These are phyloP conservation scores for Gallinago stenura DNA, from an alignment of 2,797 vertebrate genomes.

Conservation along the genomic window DNA sequence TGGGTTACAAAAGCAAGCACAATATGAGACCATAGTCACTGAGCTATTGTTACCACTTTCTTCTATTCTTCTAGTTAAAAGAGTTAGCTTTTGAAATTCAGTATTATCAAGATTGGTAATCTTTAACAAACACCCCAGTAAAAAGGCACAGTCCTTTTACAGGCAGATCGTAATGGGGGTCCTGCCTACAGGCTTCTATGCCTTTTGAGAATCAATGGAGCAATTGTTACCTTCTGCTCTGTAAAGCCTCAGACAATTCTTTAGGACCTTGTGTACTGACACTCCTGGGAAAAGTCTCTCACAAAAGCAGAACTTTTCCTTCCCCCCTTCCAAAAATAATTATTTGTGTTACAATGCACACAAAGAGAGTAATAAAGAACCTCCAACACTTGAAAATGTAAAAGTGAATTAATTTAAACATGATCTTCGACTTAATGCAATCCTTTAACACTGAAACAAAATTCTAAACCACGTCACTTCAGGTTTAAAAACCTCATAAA, in stretches of 20 bases:
- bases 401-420: not conserved
- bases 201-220: slow-evolving; percentile 76
- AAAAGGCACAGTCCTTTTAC: slow-evolving; percentile 54
- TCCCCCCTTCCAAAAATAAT: slow-evolving; percentile 10
- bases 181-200: slow-evolving; percentile 59
- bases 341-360: slow-evolving; percentile 29
- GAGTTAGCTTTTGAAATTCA: slow-evolving; percentile 77
- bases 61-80: slow-evolving; percentile 65
- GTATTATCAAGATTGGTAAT: slow-evolving; percentile 74
- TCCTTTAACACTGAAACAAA: not conserved
- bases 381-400: not conserved
- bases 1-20: slow-evolving; percentile 50
- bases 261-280: slow-evolving; percentile 60
- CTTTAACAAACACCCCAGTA: slow-evolving; percentile 76
- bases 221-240: slow-evolving; percentile 77
- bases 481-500: not conserved
- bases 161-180: slow-evolving; percentile 51
- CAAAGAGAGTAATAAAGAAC: slow-evolving; percentile 16
- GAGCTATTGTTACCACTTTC: slow-evolving; percentile 67
- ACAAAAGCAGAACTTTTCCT: slow-evolving; percentile 50
- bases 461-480: not conserved
- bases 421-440: not conserved
- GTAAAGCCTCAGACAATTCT: slow-evolving; percentile 73
- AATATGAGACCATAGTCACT: slow-evolving; percentile 36
- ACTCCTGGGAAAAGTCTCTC: slow-evolving; percentile 73